Evolutionary conservation across 2,113 vertebrate species (phyloP).

Genomic region (Trachemys scripta): DNA sequence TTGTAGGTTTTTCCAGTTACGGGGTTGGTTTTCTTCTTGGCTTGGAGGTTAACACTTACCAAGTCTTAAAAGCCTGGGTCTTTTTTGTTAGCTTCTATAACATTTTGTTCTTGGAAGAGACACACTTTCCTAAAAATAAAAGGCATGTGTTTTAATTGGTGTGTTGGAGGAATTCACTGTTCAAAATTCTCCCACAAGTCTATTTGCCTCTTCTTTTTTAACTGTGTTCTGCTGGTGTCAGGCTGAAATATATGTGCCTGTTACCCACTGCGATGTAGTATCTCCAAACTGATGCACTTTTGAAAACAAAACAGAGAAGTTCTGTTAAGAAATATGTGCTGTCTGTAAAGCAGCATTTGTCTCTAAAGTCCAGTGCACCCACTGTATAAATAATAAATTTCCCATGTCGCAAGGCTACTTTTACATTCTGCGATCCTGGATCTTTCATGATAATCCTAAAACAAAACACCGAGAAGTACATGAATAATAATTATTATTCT

Average conservation of each 20-base stretch:
- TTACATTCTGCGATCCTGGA: conserved; percentile 15
- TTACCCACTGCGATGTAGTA: background rate
- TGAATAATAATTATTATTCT: conserved; percentile 40
- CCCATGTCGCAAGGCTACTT: conserved; percentile 38
- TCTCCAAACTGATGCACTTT: conserved; percentile 16
- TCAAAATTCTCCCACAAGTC: background rate
- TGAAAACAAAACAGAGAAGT: conserved; percentile 40
- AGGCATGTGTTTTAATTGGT: background rate
- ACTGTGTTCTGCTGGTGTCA: conserved; percentile 4
- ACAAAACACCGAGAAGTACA: conserved; percentile 37
- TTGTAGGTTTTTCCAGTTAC: background rate
- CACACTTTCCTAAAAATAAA: background rate
- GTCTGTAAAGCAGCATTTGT: conserved; percentile 36
- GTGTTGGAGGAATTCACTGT: background rate
- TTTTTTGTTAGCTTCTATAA: background rate
- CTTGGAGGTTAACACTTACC: background rate
- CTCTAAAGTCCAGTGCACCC: background rate
- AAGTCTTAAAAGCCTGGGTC: background rate
- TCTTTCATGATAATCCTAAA: conserved; percentile 56
- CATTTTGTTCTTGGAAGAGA: background rate
- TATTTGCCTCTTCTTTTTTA: background rate
- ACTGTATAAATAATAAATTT: conserved; percentile 63
- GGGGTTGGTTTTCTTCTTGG: background rate
- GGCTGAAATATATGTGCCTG: background rate
- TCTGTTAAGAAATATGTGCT: conserved; percentile 32